These are phyloP conservation scores for Dasypolia templi DNA, from an alignment of 2,888 invertebrate species.

Conservation along the genomic window DNA sequence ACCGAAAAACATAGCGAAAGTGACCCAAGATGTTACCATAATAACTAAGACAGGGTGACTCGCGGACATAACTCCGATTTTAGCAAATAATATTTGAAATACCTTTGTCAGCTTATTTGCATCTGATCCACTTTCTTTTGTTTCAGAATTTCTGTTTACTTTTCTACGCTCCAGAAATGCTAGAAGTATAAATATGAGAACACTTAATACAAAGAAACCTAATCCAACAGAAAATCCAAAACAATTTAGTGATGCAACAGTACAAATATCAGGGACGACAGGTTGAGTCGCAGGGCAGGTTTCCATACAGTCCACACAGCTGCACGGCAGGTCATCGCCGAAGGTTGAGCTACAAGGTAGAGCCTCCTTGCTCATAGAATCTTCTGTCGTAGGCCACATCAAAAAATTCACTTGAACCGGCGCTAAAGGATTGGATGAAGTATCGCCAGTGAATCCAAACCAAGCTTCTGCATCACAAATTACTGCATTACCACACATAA, in stretches of 20 bases:
- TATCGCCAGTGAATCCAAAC: conserved; percentile 92
- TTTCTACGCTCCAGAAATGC: conserved; percentile 70
- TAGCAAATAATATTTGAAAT: conserved; percentile 79
- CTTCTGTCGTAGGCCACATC: conserved; percentile 78
- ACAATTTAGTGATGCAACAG: conserved; percentile 91
- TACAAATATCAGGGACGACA: conserved; percentile 83
- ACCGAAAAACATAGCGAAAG: conserved; percentile 92
- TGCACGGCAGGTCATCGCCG: conserved; percentile 91
- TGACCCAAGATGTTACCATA: conserved; percentile 91
- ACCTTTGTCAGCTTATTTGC: conserved; percentile 71
- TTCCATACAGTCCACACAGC: conserved; percentile 93
- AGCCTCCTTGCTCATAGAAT: conserved; percentile 85
- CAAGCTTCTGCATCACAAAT: conserved; percentile 92
- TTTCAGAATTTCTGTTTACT: conserved; percentile 56
- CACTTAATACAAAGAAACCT: conserved; percentile 85
- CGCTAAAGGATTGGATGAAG: conserved; percentile 86
- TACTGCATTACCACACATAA: conserved; percentile 94
- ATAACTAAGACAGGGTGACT: conserved; percentile 92
- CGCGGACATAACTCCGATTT: conserved; percentile 91
- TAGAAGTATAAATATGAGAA: conserved; percentile 77
- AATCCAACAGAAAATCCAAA: conserved; percentile 92
- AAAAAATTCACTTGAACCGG: conserved; percentile 92
- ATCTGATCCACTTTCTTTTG: conserved; percentile 32
- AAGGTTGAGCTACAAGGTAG: conserved; percentile 91
- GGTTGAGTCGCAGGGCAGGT: conserved; percentile 91